phyloP scores from a whole-genome alignment of 1,140 invertebrate species.

The Leguminivora glycinivorella region DNA sequence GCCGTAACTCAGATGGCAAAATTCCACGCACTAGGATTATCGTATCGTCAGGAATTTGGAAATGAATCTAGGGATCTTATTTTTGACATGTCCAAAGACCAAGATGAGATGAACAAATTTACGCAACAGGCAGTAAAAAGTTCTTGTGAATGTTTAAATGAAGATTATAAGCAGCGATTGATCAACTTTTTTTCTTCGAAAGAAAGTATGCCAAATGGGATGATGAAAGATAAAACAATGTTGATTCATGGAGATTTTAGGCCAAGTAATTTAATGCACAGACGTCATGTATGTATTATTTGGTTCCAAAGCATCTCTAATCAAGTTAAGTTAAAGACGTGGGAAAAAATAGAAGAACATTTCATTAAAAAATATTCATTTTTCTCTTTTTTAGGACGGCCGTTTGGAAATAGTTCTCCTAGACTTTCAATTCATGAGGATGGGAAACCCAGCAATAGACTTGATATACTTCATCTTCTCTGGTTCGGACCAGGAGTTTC shows the following conservation, averaged over 20 bases:
- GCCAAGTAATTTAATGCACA: slow-evolving; percentile 57
- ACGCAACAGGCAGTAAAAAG: neutral
- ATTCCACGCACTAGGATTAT: slow-evolving; percentile 37
- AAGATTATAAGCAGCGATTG: neutral
- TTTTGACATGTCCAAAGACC: too few species aligned
- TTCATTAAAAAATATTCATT: too few species aligned
- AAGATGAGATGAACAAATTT: neutral
- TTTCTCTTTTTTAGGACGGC: slow-evolving; percentile 51
- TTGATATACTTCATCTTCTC: slow-evolving; percentile 79
- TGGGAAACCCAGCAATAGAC: slow-evolving; percentile 74
- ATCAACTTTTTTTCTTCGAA: neutral
- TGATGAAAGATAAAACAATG: neutral
- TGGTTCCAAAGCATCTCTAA: too few species aligned
- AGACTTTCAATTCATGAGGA: slow-evolving; percentile 79
- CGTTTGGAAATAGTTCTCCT: slow-evolving; percentile 63
- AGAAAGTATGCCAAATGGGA: neutral
- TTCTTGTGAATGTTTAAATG: neutral
- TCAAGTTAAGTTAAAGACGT: too few species aligned
- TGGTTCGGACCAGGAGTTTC: slow-evolving; percentile 71
- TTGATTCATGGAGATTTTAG: slow-evolving; percentile 59
- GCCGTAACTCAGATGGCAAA: slow-evolving; percentile 37
- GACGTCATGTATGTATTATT: slow-evolving; percentile 12
- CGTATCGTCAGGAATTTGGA: slow-evolving; percentile 30
- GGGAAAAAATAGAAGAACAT: too few species aligned
- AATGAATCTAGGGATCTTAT: neutral